Conservation (phyloP, 1,140 invertebrate species). For the Panagrolaimus sp. region DNA sequence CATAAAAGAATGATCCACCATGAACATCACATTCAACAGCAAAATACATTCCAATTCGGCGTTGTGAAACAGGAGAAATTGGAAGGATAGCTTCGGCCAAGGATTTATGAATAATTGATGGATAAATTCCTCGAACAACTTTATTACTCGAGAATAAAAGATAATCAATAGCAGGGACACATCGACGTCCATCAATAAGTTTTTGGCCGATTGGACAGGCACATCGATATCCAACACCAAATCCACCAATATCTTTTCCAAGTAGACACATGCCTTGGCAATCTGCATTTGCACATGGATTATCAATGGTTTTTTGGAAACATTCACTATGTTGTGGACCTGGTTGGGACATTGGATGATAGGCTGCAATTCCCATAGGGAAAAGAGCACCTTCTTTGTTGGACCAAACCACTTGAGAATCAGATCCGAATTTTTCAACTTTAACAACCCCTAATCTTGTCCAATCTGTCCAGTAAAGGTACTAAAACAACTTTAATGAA, state of each 20-base stretch:
- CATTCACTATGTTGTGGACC: conserved; percentile 54
- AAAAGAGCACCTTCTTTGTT: conserved; percentile 59
- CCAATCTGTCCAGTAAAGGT: conserved; percentile 88
- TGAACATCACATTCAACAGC: conserved; percentile 77
- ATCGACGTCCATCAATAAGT: conserved; percentile 71
- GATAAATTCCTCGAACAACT: conserved; percentile 87
- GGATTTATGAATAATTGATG: conserved; percentile 79
- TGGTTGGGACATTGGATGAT: conserved; percentile 56
- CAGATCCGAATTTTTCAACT: conserved; percentile 73
- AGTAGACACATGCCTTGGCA: conserved; percentile 94
- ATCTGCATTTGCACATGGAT: conserved; percentile 85
- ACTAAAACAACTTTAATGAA: conserved; percentile 58
- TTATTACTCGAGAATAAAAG: conserved; percentile 93
- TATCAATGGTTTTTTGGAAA: conserved; percentile 62
- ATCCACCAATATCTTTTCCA: conserved; percentile 71
- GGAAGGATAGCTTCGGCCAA: conserved; percentile 84
- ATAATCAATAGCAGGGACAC: conserved; percentile 80
- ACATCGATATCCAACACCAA: conserved; percentile 80
- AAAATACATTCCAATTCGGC: conserved; percentile 94
- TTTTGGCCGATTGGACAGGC: conserved; percentile 79
- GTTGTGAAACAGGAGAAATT: conserved; percentile 76
- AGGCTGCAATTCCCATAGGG: conserved; percentile 58
- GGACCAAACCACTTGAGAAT: conserved; percentile 48
- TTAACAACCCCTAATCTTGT: conserved; percentile 88
- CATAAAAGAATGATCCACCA: conserved; percentile 61